Evolutionary conservation across 2,113 vertebrate genomes (phyloP).

Genomic region (Brachyhypopomus gauderio): DNA sequence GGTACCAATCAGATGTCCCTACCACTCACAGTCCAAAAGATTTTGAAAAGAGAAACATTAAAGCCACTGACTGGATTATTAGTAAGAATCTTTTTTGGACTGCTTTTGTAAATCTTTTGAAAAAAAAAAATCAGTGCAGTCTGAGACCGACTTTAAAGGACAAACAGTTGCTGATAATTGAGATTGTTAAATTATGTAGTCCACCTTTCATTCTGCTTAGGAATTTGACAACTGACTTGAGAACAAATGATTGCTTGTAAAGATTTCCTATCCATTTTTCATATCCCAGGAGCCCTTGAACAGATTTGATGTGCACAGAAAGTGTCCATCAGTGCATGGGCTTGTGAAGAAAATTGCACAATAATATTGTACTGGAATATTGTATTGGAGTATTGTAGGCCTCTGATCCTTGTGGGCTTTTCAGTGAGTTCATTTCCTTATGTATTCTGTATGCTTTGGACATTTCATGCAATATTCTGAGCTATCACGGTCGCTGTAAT

Average conservation of each 20-base stretch:
- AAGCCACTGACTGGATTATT: too few relatives aligned
- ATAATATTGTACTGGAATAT: too few relatives aligned
- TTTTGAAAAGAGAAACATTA: too few relatives aligned
- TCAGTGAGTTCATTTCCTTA: conserved; percentile 21
- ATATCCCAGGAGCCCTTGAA: neutral
- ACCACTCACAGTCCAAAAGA: neutral
- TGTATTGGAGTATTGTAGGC: neutral
- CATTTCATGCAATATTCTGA: neutral
- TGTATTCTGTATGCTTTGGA: conserved; percentile 3
- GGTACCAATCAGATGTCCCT: too few relatives aligned
- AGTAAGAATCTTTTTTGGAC: neutral
- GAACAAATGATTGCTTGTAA: neutral
- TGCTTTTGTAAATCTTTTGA: too few relatives aligned
- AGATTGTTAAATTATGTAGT: neutral
- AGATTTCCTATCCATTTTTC: neutral
- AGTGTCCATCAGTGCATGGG: neutral
- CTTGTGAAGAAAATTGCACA: too few relatives aligned
- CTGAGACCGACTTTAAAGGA: neutral
- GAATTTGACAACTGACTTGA: neutral
- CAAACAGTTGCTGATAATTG: neutral
- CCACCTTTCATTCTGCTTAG: neutral
- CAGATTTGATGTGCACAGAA: neutral
- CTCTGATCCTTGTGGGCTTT: conserved; percentile 2
- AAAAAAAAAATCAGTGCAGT: too few relatives aligned
- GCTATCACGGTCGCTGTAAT: conserved; percentile 8